Evolutionary conservation across 2,888 invertebrate genomes (phyloP).

Genomic region (Apotomis betuletana): DNA sequence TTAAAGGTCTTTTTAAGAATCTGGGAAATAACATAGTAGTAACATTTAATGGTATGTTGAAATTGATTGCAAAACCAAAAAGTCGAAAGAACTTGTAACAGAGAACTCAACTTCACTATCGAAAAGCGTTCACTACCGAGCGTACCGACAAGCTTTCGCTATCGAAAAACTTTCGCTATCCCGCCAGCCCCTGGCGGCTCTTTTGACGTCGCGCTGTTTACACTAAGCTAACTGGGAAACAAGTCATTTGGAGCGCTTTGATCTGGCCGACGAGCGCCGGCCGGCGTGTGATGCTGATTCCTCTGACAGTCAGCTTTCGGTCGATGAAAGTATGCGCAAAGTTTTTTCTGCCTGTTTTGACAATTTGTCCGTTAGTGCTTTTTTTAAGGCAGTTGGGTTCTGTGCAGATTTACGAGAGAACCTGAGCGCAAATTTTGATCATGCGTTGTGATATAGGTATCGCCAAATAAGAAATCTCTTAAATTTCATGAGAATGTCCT

Average conservation of each 20-base stretch:
- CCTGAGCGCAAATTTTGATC: no score
- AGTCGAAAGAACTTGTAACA: no score
- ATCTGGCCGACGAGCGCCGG: slow-evolving; percentile 66
- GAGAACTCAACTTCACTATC: neutral
- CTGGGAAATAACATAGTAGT: no score
- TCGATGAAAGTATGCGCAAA: slow-evolving; percentile 36
- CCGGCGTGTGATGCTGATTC: slow-evolving; percentile 44
- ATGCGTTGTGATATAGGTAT: no score
- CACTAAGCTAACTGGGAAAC: slow-evolving; percentile 81
- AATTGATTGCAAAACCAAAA: no score
- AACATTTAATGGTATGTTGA: no score
- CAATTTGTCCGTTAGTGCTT: neutral
- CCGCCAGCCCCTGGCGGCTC: slow-evolving; percentile 58
- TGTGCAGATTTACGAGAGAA: no score
- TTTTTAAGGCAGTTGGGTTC: no score
- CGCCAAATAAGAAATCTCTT: no score
- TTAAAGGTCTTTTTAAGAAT: no score
- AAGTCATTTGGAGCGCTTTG: slow-evolving; percentile 78
- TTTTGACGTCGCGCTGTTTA: slow-evolving; percentile 80
- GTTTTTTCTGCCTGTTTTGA: slow-evolving; percentile 15
- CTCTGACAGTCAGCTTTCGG: slow-evolving; percentile 12
- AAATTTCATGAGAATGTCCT: no score
- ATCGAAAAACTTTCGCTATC: slow-evolving; percentile 34
- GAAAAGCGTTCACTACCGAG: neutral
- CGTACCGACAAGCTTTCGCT: neutral